These are phyloP conservation scores for Meganola albula DNA, from an alignment of 2,888 invertebrate species.

Conservation along the genomic window DNA sequence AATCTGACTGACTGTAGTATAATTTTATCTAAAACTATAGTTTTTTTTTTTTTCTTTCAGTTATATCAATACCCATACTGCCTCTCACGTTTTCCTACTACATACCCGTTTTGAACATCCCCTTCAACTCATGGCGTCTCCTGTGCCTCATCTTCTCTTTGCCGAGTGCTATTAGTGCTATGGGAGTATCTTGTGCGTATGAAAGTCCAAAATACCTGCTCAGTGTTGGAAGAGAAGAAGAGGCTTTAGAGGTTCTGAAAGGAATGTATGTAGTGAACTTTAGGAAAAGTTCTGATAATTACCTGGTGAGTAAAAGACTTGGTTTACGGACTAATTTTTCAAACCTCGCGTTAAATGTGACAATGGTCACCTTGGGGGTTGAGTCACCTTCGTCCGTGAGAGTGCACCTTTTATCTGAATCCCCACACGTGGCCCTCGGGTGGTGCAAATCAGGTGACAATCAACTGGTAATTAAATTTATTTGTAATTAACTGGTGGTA, in stretches of 20 bases:
- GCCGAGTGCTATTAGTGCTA: slow-evolving; percentile 78
- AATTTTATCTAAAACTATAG: no score
- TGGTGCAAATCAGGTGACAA: no score
- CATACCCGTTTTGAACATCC: slow-evolving; percentile 62
- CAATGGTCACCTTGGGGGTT: no score
- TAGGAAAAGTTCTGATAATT: slow-evolving; percentile 41
- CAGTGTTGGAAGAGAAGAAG: slow-evolving; percentile 70
- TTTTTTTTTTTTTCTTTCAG: slow-evolving; percentile 55
- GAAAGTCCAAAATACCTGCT: slow-evolving; percentile 88
- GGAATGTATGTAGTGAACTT: slow-evolving; percentile 50
- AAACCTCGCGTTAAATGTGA: no score
- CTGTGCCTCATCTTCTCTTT: slow-evolving; percentile 80
- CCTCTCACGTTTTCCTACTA: slow-evolving; percentile 72
- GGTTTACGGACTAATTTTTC: no score
- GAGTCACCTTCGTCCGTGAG: no score
- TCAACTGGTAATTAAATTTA: no score
- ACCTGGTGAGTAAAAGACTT: slow-evolving; percentile 41
- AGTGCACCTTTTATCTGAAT: no score
- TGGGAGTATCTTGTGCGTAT: slow-evolving; percentile 75
- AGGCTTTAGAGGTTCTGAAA: slow-evolving; percentile 70
- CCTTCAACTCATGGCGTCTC: slow-evolving; percentile 85
- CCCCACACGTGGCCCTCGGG: no score
- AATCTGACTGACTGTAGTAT: no score
- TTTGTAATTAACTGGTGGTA: no score
- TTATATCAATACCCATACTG: slow-evolving; percentile 81